Evolutionary conservation across 2,888 invertebrate genomes (phyloP).

Genomic region (Dolichomitus sp.): DNA sequence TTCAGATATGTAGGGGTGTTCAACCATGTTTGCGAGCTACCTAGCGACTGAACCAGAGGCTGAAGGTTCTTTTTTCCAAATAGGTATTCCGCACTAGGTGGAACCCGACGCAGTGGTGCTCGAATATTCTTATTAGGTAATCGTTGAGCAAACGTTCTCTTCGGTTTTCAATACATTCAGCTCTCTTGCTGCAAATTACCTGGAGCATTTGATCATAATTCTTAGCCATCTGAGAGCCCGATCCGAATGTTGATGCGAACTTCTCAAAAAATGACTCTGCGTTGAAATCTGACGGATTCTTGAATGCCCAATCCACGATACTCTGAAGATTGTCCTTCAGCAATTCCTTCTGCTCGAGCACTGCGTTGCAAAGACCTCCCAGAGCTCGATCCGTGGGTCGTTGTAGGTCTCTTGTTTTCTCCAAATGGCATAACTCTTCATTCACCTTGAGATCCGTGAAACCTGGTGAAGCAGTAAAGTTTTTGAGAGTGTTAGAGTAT

Average conservation of each 20-base stretch:
- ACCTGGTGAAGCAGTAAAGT: constrained; percentile 54
- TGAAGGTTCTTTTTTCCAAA: constrained; percentile 55
- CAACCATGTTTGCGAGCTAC: constrained; percentile 63
- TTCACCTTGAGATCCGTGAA: constrained; percentile 64
- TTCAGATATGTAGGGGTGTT: constrained; percentile 57
- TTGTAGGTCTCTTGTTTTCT: constrained; percentile 55
- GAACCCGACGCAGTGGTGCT: constrained; percentile 51
- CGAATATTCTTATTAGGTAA: constrained; percentile 64
- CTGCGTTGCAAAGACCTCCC: constrained; percentile 47
- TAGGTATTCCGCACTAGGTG: constrained; percentile 57
- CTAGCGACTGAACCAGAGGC: constrained; percentile 60
- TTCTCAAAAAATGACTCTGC: constrained; percentile 48
- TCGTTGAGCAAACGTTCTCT: constrained; percentile 53
- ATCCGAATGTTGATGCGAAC: constrained; percentile 46
- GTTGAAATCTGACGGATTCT: constrained; percentile 36
- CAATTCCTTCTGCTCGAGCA: constrained; percentile 49
- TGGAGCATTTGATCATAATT: constrained; percentile 64
- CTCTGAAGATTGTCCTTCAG: constrained; percentile 47
- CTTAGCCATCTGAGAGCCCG: constrained; percentile 53
- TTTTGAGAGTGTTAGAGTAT: constrained; percentile 53
- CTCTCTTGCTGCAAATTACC: constrained; percentile 68
- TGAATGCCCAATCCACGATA: constrained; percentile 58
- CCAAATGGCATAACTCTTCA: constrained; percentile 69
- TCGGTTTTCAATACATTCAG: constrained; percentile 60
- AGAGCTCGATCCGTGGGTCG: constrained; percentile 45